Evolutionary conservation across 2,888 invertebrate species (phyloP), one percentile per base, ranked within the genome.

Genomic region (Norana najaformis): DNA sequence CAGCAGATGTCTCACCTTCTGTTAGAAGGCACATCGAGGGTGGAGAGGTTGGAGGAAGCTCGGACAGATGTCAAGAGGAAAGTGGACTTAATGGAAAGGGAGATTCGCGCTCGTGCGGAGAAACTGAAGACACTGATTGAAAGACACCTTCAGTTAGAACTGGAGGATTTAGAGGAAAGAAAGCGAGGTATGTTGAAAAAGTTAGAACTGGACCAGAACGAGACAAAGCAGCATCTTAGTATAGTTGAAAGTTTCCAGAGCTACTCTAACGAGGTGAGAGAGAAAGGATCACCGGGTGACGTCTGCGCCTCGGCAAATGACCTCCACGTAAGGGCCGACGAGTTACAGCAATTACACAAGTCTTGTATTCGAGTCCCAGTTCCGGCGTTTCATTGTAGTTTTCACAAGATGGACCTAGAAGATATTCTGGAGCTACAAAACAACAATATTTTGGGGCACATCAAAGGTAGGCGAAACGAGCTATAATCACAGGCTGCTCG

Each of bases 341-440:
- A 85, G 20, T 23, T 85, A 35, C 85, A 85, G 8, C 85, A 36
- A 85, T 13, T 85, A 85, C 36, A 85, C 11, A 34, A 37, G 37
- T 85, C 85, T 85, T n/a, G 8, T n/a, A 69, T 69, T 69, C 69
- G 30, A 69, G 69, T 69, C n/a, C 69, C 69, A n/a, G n/a, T 69
- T 69, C 30, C 30, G 8, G 4, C 69, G 69, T 69, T 69, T 69
- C 30, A 69, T n/a, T n/a, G 30, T 69, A 69, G 30, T 69, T 69
- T 16, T n/a, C n/a, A 11, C 69, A 69, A 69, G n/a, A 69, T 69
- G 69, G 69, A 69, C 5, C n/a, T 69, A n/a, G 69, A 69, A n/a
- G n/a, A 69, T n/a, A 69, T 69, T 69, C 69, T 69, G 69, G 69
- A 69, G 14, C 69, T 69, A n/a, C 69, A n/a, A 30, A n/a, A 69